phyloP scores from a whole-genome alignment of 2,113 vertebrate species.

The Pseudorasbora parva region DNA sequence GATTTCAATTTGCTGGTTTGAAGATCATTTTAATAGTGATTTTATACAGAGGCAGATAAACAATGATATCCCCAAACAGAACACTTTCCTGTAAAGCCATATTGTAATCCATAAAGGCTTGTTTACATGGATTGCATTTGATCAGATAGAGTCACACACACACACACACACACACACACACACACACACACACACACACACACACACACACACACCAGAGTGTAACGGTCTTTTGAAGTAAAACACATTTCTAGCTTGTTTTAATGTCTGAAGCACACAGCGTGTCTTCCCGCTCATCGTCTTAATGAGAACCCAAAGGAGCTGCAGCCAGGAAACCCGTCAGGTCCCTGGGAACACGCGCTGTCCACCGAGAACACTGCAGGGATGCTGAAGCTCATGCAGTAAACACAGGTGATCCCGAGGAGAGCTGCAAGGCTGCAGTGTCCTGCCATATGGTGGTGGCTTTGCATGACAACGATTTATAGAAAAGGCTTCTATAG shows the following conservation, averaged over 20 bases:
- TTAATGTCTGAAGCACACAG: conserved; percentile 36
- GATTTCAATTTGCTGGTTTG: neutral
- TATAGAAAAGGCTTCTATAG: neutral
- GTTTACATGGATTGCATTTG: neutral
- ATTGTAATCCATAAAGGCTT: neutral
- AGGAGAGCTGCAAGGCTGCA: neutral
- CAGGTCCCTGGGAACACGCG: conserved; percentile 2
- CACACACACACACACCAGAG: neutral
- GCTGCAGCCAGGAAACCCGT: conserved; percentile 45
- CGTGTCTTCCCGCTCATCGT: conserved; percentile 23
- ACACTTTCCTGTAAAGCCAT: neutral
- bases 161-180: neutral
- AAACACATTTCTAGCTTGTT: conserved; percentile 23
- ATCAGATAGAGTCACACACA: neutral
- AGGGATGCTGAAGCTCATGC: conserved; percentile 4
- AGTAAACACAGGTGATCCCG: conserved; percentile 43
- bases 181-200: neutral
- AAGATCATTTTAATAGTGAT: neutral
- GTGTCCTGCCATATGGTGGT: conserved; percentile 9
- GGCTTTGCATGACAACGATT: neutral
- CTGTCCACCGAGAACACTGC: conserved; percentile 45
- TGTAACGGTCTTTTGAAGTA: conserved; percentile 33
- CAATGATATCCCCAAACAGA: neutral
- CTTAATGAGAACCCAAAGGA: conserved; percentile 60
- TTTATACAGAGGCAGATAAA: neutral